Conservation (phyloP, 2,113 vertebrate genomes). For the Drymodes brunneopygia region DNA sequence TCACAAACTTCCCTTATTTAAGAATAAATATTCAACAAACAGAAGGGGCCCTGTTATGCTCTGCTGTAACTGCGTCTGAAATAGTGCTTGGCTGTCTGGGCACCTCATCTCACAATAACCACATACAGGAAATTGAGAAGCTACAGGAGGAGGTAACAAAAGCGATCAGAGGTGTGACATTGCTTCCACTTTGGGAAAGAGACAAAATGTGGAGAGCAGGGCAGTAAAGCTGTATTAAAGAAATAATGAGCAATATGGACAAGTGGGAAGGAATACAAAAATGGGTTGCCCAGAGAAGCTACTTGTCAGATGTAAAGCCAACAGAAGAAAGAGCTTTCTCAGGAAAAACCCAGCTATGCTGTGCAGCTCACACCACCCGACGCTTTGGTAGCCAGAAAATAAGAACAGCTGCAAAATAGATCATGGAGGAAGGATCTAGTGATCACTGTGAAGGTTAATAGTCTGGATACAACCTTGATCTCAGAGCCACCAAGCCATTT, state of each 20-base stretch:
- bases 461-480: not conserved
- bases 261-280: not conserved
- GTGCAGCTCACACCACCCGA: not conserved
- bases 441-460: not conserved
- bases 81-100: not conserved
- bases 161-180: accelerated
- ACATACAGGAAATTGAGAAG: not conserved
- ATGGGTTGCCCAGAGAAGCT: not conserved
- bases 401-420: not conserved
- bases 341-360: not conserved
- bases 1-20: not conserved
- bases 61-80: not conserved
- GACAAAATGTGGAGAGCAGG: not conserved
- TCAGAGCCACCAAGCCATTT: not conserved
- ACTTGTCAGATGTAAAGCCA: not conserved
- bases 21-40: not conserved
- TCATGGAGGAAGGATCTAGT: not conserved
- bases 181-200: not conserved
- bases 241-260: not conserved
- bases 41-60: not conserved
- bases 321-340: not conserved
- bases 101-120: not conserved
- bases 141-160: not conserved
- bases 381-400: not conserved
- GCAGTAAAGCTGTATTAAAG: not conserved